A percentile compares a stretch with the other conserved stretches of the same genome.
Conservation (phyloP, 2,113 vertebrate genomes). For the Engraulis encrasicolus region DNA sequence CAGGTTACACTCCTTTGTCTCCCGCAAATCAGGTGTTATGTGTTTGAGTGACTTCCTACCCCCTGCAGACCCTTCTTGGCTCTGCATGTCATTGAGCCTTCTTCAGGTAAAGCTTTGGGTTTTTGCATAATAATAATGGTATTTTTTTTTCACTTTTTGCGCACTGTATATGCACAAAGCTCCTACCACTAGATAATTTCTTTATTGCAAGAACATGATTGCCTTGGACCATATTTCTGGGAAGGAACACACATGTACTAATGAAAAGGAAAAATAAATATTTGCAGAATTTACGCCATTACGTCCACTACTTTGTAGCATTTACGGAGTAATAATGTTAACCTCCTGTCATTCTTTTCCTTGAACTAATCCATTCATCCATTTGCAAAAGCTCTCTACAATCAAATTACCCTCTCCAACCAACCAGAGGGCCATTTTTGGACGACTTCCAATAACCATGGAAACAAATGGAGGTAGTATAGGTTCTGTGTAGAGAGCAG, state of each 20-base stretch:
- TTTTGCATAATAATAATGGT: neutral
- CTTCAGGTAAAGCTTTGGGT: neutral
- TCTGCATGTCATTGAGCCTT: neutral
- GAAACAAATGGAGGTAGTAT: slow-evolving; percentile 69
- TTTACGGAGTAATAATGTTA: neutral
- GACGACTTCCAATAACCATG: slow-evolving; percentile 63
- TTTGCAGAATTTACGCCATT: neutral
- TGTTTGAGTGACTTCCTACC: slow-evolving; percentile 25
- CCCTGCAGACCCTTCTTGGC: slow-evolving; percentile 15
- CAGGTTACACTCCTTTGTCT: slow-evolving; percentile 70
- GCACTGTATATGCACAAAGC: too few relatives aligned
- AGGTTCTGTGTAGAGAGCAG: slow-evolving; percentile 51
- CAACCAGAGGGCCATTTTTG: slow-evolving; percentile 58
- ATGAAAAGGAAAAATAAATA: slow-evolving; percentile 6
- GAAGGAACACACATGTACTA: too few relatives aligned
- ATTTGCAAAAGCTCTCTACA: slow-evolving; percentile 41
- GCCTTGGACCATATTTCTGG: too few relatives aligned
- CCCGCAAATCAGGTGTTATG: slow-evolving; percentile 46
- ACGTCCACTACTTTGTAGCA: neutral
- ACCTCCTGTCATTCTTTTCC: slow-evolving; percentile 19
- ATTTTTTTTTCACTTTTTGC: neutral
- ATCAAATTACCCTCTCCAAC: slow-evolving; percentile 41
- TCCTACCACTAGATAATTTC: too few relatives aligned
- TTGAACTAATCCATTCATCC: slow-evolving; percentile 4
- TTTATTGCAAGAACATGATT: neutral